Conservation (phyloP, 2,797 vertebrate genomes). For the Notamacropus eugenii region DNA sequence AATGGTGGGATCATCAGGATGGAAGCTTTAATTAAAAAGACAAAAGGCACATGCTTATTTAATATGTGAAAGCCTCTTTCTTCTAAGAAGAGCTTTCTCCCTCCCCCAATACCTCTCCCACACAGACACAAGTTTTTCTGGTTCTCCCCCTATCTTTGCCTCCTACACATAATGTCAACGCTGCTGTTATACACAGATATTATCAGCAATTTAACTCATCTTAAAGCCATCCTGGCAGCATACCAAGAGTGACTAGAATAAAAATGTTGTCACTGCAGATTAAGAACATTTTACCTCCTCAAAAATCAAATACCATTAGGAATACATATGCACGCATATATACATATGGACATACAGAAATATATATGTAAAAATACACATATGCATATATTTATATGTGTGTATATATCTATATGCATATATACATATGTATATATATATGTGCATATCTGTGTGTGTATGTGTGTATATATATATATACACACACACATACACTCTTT, state of each 20-base stretch:
- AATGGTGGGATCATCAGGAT: slow-evolving; percentile 4
- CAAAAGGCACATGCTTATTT: slow-evolving; percentile 11
- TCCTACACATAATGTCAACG: slow-evolving; percentile 16
- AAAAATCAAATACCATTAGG: background rate
- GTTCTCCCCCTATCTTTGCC: background rate
- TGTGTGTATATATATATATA: background rate
- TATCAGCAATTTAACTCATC: slow-evolving; percentile 29
- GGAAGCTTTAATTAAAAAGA: slow-evolving; percentile 28
- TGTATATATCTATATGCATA: too few relatives aligned
- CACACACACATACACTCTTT: too few relatives aligned
- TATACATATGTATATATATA: too few relatives aligned
- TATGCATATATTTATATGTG: background rate
- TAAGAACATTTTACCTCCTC: slow-evolving; percentile 34
- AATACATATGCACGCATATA: background rate
- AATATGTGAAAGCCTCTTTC: background rate
- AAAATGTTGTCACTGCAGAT: background rate
- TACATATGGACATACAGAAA: background rate
- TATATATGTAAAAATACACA: background rate
- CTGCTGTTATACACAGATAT: slow-evolving; percentile 35
- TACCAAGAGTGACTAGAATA: slow-evolving; percentile 40
- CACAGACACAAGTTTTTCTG: background rate
- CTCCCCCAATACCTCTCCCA: background rate
- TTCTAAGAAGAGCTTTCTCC: background rate
- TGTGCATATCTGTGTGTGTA: too few relatives aligned
- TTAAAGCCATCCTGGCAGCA: slow-evolving; percentile 34